Conservation (phyloP, 2,797 vertebrate genomes). For the Leptatherina wallacei region DNA sequence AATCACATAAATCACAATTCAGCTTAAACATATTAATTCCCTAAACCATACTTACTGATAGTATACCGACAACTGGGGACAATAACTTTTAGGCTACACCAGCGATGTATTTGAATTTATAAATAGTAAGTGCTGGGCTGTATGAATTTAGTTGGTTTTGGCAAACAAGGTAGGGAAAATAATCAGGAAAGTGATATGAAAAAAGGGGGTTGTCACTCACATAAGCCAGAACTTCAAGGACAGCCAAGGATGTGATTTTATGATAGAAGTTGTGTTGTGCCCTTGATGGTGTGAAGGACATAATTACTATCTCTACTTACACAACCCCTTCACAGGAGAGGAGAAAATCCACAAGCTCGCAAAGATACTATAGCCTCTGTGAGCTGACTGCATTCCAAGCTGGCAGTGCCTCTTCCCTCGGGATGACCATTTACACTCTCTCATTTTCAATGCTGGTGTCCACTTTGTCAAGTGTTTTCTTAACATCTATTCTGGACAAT, state of each 20-base stretch:
- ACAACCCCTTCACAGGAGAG: conserved; percentile 27
- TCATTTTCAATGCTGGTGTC: conserved; percentile 64
- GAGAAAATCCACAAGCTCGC: conserved; percentile 35
- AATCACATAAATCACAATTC: no score
- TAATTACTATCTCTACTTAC: conserved; percentile 44
- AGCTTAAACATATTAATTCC: no score
- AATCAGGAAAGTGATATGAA: neutral
- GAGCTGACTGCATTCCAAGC: conserved; percentile 46
- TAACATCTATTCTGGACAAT: conserved; percentile 55
- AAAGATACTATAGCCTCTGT: conserved; percentile 30
- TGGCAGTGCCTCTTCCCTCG: conserved; percentile 45
- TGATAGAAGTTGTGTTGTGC: conserved; percentile 25
- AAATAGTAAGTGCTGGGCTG: neutral
- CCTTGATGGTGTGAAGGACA: conserved; percentile 35
- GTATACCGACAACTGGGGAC: neutral
- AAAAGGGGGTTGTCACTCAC: neutral
- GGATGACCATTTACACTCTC: conserved; percentile 54
- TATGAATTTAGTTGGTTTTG: neutral
- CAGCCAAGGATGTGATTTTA: conserved; percentile 13
- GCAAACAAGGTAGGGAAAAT: neutral
- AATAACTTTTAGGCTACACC: neutral
- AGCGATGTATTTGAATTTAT: neutral
- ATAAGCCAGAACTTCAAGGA: conserved; percentile 10
- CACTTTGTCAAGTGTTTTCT: conserved; percentile 70
- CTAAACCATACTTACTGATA: neutral